These are phyloP conservation scores for Dolichopus griseipennis DNA, from an alignment of 2,888 invertebrate genomes.

Conservation along the genomic window DNA sequence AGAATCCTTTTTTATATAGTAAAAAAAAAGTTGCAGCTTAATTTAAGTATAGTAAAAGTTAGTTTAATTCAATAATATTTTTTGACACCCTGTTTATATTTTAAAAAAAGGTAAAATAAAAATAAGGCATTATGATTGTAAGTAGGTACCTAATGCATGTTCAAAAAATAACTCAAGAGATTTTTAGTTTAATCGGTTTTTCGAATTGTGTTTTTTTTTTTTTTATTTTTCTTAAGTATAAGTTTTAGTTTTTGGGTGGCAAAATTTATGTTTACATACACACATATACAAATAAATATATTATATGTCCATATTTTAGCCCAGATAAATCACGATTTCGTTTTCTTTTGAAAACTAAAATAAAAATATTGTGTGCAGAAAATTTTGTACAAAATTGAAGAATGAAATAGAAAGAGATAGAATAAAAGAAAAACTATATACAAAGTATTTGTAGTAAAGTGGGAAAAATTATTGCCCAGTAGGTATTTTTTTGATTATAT, in stretches of 20 bases:
- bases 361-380: not conserved
- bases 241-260: not conserved
- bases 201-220: too few species aligned
- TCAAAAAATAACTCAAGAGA: not conserved
- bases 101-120: not conserved
- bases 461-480: constrained; percentile 5
- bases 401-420: too few species aligned
- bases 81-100: too few species aligned
- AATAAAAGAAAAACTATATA: not conserved
- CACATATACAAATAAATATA: too few species aligned
- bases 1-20: too few species aligned
- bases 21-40: too few species aligned
- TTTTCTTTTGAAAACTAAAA: not conserved
- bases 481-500: not conserved
- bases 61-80: too few species aligned
- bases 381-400: not conserved
- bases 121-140: not conserved
- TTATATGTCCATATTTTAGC: not conserved
- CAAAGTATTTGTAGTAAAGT: not conserved
- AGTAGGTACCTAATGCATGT: not conserved
- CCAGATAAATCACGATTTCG: constrained; percentile 6
- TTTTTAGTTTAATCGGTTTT: not conserved
- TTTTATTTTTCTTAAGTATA: not conserved
- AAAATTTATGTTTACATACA: not conserved
- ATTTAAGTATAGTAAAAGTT: too few species aligned